These are phyloP conservation scores for Leucoraja erinaceus DNA, from an alignment of 2,113 vertebrate genomes.

Conservation along the genomic window DNA sequence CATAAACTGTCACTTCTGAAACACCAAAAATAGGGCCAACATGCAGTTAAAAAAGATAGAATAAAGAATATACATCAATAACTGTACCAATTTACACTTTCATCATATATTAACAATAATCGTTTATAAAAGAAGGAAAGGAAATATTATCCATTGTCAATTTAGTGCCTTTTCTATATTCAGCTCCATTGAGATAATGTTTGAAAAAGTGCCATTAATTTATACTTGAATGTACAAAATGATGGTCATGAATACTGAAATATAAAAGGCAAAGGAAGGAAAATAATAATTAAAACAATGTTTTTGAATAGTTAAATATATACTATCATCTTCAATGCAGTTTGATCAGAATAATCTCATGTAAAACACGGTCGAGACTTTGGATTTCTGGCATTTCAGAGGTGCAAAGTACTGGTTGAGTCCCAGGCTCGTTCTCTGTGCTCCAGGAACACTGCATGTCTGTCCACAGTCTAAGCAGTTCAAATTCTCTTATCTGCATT, in stretches of 20 bases:
- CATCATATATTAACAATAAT: slow-evolving; percentile 39
- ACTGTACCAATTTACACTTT: slow-evolving; percentile 36
- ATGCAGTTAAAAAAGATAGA: slow-evolving; percentile 31
- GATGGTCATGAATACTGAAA: slow-evolving; percentile 22
- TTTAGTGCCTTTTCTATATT: slow-evolving; percentile 36
- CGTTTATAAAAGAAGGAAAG: slow-evolving; percentile 16
- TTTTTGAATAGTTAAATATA: slow-evolving; percentile 36
- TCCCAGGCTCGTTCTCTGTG: slow-evolving; percentile 25
- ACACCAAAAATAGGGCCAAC: neutral
- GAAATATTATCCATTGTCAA: slow-evolving; percentile 6
- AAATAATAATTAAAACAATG: slow-evolving; percentile 30
- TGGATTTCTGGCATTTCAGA: slow-evolving; percentile 21
- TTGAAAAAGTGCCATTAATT: slow-evolving; percentile 35
- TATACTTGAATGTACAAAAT: slow-evolving; percentile 23
- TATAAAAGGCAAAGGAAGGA: neutral
- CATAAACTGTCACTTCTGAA: slow-evolving; percentile 24
- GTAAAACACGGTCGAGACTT: neutral
- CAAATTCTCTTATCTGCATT: slow-evolving; percentile 41
- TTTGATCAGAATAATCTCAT: slow-evolving; percentile 21
- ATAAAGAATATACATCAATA: slow-evolving; percentile 36
- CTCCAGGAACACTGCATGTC: slow-evolving; percentile 24
- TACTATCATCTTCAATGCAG: slow-evolving; percentile 36
- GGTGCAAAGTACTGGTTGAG: neutral
- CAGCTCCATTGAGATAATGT: slow-evolving; percentile 33
- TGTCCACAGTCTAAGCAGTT: slow-evolving; percentile 43